Evolutionary conservation across 92 coral and sea anemone species (phyloP), one percentile per base, ranked within the genome.

Genomic region (Epizoanthus fatuus): DNA sequence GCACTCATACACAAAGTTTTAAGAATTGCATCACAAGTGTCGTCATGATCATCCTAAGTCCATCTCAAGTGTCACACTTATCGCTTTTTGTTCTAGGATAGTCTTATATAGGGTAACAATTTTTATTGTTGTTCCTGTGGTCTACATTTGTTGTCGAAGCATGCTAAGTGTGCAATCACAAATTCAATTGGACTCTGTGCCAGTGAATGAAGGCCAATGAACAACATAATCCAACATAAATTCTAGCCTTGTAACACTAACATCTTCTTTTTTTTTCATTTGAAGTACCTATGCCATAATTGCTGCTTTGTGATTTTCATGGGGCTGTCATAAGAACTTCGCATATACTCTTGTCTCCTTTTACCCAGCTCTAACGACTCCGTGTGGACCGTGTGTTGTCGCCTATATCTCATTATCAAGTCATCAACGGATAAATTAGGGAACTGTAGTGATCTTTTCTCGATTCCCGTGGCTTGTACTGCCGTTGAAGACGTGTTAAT

Each of bases 361-460:
- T 62, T 77, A 17, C 69, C 57, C 57, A 56, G 74, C 40, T 85
- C 88, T 7, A 86, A 11, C 49, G 81, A 22, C 37, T 74, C 90
- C 15, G 51, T 82, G 32, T 90, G 93, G 37, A 67, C 90, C 15
- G 51, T 82, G 32, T 90, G 93, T 53, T 86, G 90, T 62, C 74
- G 79, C 60, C 59, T 75, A 45, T 86, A 86, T 45, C 86, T 88
- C 32, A 58, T 81, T 64, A 90, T 49, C 37, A 90, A 70, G 63
- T 60, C 83, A 40, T 86, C 88, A 56, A 62, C 84, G 29, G 89
- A 80, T 49, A 81, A 49, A 25, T 72, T 60, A 13, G 89, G 89
- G 63, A 84, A 76, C 14, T 75, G 85, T 17, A 70, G 53, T 20
- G 75, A 20, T 1, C 39, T 47, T 58, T 59, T 77, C 14, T 15